Evolutionary conservation across 2,797 vertebrate genomes (phyloP).

Genomic region (Aldrovandia affinis): DNA sequence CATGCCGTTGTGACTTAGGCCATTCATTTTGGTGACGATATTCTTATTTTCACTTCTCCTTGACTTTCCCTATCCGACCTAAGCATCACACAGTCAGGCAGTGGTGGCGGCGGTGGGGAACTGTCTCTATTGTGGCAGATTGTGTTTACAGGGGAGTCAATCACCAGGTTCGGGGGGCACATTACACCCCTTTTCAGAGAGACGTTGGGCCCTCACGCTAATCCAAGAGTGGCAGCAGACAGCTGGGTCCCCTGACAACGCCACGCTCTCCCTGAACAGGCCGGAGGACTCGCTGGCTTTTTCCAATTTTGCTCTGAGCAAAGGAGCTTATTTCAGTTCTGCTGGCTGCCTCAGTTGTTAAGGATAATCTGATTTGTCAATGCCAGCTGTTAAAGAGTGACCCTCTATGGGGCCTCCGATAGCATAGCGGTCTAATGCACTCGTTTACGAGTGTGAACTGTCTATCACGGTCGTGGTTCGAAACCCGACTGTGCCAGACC

Average conservation of each 20-base stretch:
- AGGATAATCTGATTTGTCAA: constrained; percentile 36
- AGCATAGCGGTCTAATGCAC: too few species aligned
- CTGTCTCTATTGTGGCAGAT: constrained; percentile 31
- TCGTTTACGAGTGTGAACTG: too few species aligned
- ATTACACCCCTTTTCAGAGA: constrained; percentile 12
- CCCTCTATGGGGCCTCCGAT: too few species aligned
- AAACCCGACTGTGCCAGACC: too few species aligned
- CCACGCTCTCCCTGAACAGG: constrained; percentile 38
- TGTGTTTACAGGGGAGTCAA: constrained; percentile 33
- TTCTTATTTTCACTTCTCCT: neutral
- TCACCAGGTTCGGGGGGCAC: constrained; percentile 24
- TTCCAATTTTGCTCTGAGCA: constrained; percentile 31
- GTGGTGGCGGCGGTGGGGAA: neutral
- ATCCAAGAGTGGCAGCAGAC: constrained; percentile 34
- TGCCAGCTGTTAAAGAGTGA: constrained; percentile 52
- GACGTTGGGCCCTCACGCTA: constrained; percentile 30
- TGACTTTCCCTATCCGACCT: neutral
- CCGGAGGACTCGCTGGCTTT: constrained; percentile 26
- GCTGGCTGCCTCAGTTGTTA: constrained; percentile 37
- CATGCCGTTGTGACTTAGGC: too few species aligned
- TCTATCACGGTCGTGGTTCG: too few species aligned
- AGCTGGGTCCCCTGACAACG: constrained; percentile 46
- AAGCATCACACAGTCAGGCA: too few species aligned
- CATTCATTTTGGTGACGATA: too few species aligned
- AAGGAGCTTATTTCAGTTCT: constrained; percentile 26